Conservation (phyloP, 2,113 vertebrate species). For the Hippocampus barbouri region DNA sequence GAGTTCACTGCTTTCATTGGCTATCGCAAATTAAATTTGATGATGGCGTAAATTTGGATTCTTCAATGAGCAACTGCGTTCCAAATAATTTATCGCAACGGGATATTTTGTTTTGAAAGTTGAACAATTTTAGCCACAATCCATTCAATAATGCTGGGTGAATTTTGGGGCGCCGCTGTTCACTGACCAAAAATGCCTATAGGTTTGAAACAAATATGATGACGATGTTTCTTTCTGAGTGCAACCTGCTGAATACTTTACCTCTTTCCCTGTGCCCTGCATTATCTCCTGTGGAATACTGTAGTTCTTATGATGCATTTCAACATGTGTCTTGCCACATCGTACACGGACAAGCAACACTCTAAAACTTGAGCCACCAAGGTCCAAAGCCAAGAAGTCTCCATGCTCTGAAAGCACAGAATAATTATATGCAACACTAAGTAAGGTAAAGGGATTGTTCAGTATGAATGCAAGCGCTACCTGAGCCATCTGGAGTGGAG, state of each 20-base stretch:
- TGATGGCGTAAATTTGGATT: no score
- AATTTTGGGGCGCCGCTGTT: no score
- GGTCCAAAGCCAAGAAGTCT: slow-evolving; percentile 91
- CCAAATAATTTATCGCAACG: no score
- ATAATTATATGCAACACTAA: not conserved
- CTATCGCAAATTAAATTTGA: no score
- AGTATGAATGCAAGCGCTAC: slow-evolving; percentile 51
- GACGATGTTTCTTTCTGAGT: no score
- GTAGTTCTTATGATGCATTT: slow-evolving; percentile 99
- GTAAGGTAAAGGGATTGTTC: not conserved
- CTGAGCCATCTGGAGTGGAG: slow-evolving; percentile 91
- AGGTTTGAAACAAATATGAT: no score
- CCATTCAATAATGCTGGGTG: no score
- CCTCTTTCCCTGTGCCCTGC: slow-evolving; percentile 94
- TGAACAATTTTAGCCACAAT: no score
- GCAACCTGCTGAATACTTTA: slow-evolving; percentile 36
- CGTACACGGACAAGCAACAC: slow-evolving; percentile 87
- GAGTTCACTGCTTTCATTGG: no score
- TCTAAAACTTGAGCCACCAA: slow-evolving; percentile 93
- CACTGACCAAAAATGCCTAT: no score
- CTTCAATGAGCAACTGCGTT: no score
- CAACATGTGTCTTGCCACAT: slow-evolving; percentile 78
- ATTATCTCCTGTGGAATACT: slow-evolving; percentile 85
- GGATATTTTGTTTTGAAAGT: no score
- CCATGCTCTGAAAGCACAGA: slow-evolving; percentile 81